These are phyloP conservation scores for Eurosta solidaginis DNA, from an alignment of 1,140 invertebrate genomes.

Conservation along the genomic window DNA sequence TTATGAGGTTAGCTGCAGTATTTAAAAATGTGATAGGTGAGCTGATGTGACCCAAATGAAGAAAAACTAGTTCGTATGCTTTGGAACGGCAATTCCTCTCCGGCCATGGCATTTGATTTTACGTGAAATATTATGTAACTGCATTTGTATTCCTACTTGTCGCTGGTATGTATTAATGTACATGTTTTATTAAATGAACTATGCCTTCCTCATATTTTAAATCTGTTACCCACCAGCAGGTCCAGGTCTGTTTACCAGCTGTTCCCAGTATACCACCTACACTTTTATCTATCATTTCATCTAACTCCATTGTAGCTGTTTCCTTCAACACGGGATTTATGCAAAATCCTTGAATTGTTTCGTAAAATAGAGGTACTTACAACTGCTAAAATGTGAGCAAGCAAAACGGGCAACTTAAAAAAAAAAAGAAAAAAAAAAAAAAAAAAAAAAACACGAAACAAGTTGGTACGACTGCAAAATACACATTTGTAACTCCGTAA, in stretches of 20 bases:
- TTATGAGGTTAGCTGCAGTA: too few species aligned
- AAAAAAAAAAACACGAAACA: not conserved
- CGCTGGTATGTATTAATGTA: not conserved
- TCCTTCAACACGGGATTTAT: constrained; percentile 28
- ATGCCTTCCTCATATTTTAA: not conserved
- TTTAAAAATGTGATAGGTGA: too few species aligned
- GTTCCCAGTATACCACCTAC: not conserved
- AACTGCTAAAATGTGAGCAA: not conserved
- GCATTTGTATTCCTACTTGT: not conserved
- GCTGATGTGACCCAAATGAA: too few species aligned
- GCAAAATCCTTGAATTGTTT: constrained; percentile 30
- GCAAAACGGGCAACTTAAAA: not conserved
- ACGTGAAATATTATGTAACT: not conserved
- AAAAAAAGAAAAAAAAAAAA: not conserved
- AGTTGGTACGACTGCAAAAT: not conserved
- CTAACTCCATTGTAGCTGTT: constrained; percentile 15
- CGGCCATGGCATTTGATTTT: not conserved
- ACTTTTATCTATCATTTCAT: not conserved
- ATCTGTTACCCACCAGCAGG: not conserved
- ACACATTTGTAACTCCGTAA: not conserved
- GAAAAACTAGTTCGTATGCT: too few species aligned
- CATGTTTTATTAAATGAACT: not conserved
- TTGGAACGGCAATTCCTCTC: too few species aligned
- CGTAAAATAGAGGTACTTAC: constrained; percentile 9
- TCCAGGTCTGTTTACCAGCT: not conserved